Evolutionary conservation across 1,140 invertebrate species (phyloP).

Genomic region (Proales similis): DNA sequence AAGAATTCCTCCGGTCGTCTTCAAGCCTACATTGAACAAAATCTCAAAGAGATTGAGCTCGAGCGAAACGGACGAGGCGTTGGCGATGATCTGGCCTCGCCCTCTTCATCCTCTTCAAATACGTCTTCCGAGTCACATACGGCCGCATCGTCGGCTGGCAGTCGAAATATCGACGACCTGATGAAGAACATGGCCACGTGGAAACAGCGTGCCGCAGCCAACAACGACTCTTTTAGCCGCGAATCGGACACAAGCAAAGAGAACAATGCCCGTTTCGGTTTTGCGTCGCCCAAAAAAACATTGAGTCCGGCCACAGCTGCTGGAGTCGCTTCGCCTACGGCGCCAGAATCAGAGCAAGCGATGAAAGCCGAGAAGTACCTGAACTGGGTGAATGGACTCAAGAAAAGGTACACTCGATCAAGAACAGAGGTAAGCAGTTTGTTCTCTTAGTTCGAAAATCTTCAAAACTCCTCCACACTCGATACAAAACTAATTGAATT

Average conservation of each 20-base stretch:
- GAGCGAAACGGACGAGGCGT: constrained; percentile 46
- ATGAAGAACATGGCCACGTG: constrained; percentile 27
- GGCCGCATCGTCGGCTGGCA: constrained; percentile 5
- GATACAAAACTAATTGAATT: too few relatives aligned
- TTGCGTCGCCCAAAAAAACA: neutral
- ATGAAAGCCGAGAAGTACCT: constrained; percentile 27
- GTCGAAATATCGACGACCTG: constrained; percentile 26
- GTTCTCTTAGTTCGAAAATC: too few relatives aligned
- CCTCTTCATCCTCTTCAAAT: constrained; percentile 22
- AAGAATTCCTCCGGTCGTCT: constrained; percentile 80
- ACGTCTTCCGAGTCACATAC: constrained; percentile 11
- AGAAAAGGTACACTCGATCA: constrained; percentile 35
- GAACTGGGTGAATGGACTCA: constrained; percentile 30
- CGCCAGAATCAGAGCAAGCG: constrained; percentile 7
- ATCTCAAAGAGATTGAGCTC: constrained; percentile 68
- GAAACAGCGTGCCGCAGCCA: constrained; percentile 9
- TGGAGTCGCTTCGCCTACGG: neutral
- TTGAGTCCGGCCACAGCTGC: neutral
- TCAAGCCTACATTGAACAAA: constrained; percentile 79
- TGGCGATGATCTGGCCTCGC: too few relatives aligned
- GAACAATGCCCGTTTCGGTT: constrained; percentile 18
- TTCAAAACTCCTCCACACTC: too few relatives aligned
- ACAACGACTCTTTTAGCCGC: too few relatives aligned
- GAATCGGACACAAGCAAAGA: constrained; percentile 26
- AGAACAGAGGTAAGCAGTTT: constrained; percentile 30